A percentile compares a stretch with the other conserved stretches of the same genome.
Evolutionary conservation across 1,140 invertebrate species (phyloP).

Genomic region (Tetramorium parvispinum): DNA sequence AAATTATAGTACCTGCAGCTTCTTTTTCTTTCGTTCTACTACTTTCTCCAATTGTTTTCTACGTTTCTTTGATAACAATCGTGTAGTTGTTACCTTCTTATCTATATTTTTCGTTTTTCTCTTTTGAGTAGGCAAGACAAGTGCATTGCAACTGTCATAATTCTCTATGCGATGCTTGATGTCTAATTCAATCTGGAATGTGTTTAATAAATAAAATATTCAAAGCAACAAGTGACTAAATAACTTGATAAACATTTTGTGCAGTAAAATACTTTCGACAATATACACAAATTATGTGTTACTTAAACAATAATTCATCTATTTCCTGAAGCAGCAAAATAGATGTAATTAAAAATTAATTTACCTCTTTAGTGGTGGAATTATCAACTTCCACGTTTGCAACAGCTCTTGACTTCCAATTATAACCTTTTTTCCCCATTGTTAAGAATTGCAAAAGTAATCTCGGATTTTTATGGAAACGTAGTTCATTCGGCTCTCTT

Average conservation of each 20-base stretch:
- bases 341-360: conserved; percentile 33
- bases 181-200: conserved; percentile 89
- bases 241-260: not conserved
- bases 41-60: conserved; percentile 94
- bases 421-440: conserved; percentile 90
- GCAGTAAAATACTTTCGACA: not conserved
- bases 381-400: conserved; percentile 90
- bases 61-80: conserved; percentile 94
- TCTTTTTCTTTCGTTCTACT: conserved; percentile 95
- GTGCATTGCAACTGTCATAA: conserved; percentile 91
- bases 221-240: not conserved
- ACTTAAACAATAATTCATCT: not conserved
- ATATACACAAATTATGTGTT: not conserved
- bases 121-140: conserved; percentile 94
- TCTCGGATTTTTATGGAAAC: not conserved
- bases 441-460: conserved; percentile 48
- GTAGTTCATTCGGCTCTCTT: not conserved
- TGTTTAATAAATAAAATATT: conserved; percentile 58
- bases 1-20: conserved; percentile 90
- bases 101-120: conserved; percentile 90
- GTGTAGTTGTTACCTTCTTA: conserved; percentile 86
- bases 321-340: not conserved
- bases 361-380: conserved; percentile 89
- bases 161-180: conserved; percentile 87
- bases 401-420: conserved; percentile 91